Evolutionary conservation across 2,888 invertebrate genomes (phyloP).

Genomic region (Biston stratarius): DNA sequence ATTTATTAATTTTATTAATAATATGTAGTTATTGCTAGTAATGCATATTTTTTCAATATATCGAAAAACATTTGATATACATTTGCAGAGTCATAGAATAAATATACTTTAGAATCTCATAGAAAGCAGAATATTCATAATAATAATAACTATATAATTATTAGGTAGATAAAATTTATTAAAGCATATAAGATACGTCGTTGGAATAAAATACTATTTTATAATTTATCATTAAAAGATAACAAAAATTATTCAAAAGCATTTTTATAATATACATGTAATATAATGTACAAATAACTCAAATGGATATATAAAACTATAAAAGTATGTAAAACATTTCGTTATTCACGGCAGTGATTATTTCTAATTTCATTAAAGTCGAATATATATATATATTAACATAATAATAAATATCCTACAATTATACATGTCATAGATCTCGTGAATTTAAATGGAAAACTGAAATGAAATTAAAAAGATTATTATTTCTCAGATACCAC

Average conservation of each 20-base stretch:
- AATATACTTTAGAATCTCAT: constrained; percentile 9
- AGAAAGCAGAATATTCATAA: constrained; percentile 33
- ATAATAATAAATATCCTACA: constrained; percentile 9
- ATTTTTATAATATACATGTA: constrained; percentile 5
- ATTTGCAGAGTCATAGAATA: constrained; percentile 8
- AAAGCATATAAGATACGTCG: constrained; percentile 42
- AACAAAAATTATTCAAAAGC: constrained; percentile 8
- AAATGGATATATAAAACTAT: constrained; percentile 47
- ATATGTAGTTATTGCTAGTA: too few relatives aligned
- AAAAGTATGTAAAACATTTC: constrained; percentile 48
- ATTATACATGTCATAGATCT: neutral
- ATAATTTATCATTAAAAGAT: constrained; percentile 10
- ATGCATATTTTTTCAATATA: neutral
- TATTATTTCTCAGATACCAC: neutral
- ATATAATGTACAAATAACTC: constrained; percentile 16
- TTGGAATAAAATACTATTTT: constrained; percentile 30
- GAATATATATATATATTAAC: constrained; percentile 24
- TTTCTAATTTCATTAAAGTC: constrained; percentile 42
- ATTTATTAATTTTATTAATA: too few relatives aligned
- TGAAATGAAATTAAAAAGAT: too few relatives aligned
- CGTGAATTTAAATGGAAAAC: neutral
- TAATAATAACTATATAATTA: constrained; percentile 9
- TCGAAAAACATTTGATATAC: constrained; percentile 8
- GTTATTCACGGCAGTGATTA: constrained; percentile 62
- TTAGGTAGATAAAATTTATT: constrained; percentile 30